Conservation (phyloP, 2,113 vertebrate genomes). For the Pyxicephalus adspersus region DNA sequence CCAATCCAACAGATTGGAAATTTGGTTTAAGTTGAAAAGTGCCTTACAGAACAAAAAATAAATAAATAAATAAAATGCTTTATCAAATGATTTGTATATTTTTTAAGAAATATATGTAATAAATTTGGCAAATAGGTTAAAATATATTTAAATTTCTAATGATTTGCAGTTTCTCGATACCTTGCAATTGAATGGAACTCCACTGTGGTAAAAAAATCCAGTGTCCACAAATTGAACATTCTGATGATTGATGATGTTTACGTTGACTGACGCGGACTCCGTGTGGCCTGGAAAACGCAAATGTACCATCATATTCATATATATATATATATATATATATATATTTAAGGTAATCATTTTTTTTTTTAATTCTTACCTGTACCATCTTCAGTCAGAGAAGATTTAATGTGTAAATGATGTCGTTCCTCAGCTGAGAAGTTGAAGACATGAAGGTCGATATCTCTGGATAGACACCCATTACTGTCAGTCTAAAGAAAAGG, state of each 20-base stretch:
- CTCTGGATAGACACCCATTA: constrained; percentile 1
- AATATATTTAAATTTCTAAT: too few species aligned
- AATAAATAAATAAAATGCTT: too few species aligned
- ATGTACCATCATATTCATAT: too few species aligned
- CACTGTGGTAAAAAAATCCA: background rate
- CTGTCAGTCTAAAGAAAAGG: constrained; percentile 27
- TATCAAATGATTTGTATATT: too few species aligned
- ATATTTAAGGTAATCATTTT: background rate
- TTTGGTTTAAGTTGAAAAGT: too few species aligned
- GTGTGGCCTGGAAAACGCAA: background rate
- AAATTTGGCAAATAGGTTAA: too few species aligned
- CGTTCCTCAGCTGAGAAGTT: background rate
- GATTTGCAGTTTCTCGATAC: background rate
- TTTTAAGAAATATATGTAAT: too few species aligned
- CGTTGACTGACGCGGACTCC: background rate
- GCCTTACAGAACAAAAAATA: too few species aligned
- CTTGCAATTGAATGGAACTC: constrained; percentile 7
- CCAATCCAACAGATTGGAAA: too few species aligned
- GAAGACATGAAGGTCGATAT: background rate
- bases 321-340: too few species aligned
- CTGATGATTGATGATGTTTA: background rate
- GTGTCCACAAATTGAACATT: background rate
- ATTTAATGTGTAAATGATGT: background rate
- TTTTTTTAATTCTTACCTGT: constrained; percentile 7
- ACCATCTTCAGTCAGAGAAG: background rate